Percentiles rank a stretch among this genome's conserved stretches.
Evolutionary conservation across 2,113 vertebrate species (phyloP).

Genomic region (Coreoperca whiteheadi): DNA sequence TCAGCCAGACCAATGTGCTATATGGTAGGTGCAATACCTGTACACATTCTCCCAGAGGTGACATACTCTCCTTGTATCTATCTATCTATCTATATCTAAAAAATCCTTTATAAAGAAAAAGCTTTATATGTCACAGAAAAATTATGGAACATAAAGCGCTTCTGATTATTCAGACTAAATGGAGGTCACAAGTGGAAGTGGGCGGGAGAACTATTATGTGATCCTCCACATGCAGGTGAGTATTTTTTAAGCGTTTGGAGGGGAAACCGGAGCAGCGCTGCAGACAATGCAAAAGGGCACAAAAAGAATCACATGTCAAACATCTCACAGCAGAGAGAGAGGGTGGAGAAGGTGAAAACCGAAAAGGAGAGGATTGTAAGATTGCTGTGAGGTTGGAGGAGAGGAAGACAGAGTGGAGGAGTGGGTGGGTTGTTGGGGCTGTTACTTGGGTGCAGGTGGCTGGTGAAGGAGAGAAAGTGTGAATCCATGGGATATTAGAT

Average conservation of each 20-base stretch:
- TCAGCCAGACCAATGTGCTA: conserved; percentile 19
- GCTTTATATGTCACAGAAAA: conserved; percentile 3
- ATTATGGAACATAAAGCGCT: conserved; percentile 28
- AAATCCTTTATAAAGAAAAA: neutral
- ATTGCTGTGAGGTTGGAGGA: conserved; percentile 57
- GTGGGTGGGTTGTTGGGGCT: conserved; percentile 46
- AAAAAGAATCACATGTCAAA: conserved; percentile 42
- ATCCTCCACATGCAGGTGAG: conserved; percentile 59
- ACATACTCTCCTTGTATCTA: neutral
- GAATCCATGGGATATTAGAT: conserved; percentile 85
- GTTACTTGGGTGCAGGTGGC: conserved; percentile 46
- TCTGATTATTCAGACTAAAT: conserved; percentile 54
- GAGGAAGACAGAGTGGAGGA: conserved; percentile 45
- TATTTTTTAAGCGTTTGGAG: conserved; percentile 62
- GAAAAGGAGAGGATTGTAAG: conserved; percentile 25
- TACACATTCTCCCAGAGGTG: conserved; percentile 25
- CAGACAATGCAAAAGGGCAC: conserved; percentile 46
- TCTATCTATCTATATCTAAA: neutral
- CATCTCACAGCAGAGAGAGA: conserved; percentile 23
- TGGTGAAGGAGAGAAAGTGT: conserved; percentile 68
- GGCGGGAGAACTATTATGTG: conserved; percentile 44
- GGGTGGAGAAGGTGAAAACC: conserved; percentile 49
- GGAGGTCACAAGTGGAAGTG: conserved; percentile 55
- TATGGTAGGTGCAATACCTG: conserved; percentile 24
- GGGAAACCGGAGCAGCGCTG: conserved; percentile 44